Percentiles rank a stretch among this genome's conserved stretches.
phyloP scores from a whole-genome alignment of 2,113 vertebrate genomes.

The Hassar affinis region DNA sequence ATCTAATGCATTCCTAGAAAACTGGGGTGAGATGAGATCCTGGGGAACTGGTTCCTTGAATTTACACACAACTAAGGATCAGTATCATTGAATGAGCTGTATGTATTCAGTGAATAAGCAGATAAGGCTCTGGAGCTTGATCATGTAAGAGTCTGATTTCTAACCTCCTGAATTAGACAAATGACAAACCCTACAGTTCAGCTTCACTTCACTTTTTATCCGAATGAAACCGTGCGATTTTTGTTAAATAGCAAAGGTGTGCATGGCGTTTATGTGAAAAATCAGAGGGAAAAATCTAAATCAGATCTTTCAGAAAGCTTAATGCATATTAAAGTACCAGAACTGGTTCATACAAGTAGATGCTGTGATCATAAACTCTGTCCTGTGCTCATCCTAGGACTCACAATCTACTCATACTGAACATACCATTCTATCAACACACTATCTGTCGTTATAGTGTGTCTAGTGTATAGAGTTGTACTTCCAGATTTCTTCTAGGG shows the following conservation, averaged over 20 bases:
- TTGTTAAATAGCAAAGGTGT: background rate
- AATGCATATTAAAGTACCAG: background rate
- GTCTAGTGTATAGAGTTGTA: background rate
- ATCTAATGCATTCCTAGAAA: background rate
- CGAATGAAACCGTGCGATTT: background rate
- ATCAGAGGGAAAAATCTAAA: background rate
- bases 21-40: background rate
- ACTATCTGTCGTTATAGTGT: background rate
- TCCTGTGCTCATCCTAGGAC: background rate
- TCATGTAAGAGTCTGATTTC: background rate
- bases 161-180: no score
- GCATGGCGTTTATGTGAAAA: background rate
- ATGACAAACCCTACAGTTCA: no score
- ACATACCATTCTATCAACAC: background rate
- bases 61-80: background rate
- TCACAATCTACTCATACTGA: background rate
- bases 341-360: background rate
- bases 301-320: background rate
- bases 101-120: background rate
- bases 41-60: background rate
- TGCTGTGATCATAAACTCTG: background rate
- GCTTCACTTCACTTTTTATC: background rate
- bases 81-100: background rate
- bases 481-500: background rate
- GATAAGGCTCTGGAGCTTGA: background rate